Conservation (phyloP, 2,113 vertebrate genomes). For the Merops nubicus region DNA sequence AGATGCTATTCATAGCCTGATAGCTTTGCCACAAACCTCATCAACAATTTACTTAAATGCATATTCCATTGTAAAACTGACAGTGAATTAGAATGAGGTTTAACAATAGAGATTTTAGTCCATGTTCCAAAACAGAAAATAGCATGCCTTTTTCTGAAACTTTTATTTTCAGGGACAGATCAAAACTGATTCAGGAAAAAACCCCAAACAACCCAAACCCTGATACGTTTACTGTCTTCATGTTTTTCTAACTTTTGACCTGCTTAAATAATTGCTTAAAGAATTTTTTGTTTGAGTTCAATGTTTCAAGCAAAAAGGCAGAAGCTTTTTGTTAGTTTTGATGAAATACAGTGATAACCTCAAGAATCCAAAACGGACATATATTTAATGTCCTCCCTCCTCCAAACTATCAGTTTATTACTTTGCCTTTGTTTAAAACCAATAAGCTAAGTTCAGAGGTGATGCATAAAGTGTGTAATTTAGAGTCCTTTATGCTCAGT, state of each 20-base stretch:
- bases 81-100: not conserved
- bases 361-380: not conserved
- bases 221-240: not conserved
- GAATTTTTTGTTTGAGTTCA: not conserved
- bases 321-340: not conserved
- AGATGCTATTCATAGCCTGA: conserved; percentile 11
- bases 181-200: not conserved
- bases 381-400: not conserved
- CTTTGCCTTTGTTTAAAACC: conserved; percentile 38
- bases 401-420: not conserved
- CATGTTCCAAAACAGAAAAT: not conserved
- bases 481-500: conserved; percentile 41
- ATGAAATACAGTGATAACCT: conserved; percentile 29
- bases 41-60: conserved; percentile 45
- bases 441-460: conserved; percentile 46
- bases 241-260: not conserved
- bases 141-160: not conserved
- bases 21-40: conserved; percentile 30
- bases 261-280: not conserved
- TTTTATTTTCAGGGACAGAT: not conserved
- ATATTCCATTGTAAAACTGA: conserved; percentile 12
- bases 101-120: not conserved
- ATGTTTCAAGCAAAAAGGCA: not conserved
- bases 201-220: fast-evolving
- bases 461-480: conserved; percentile 27